A percentile compares a stretch with the other conserved stretches of the same genome.
These are phyloP conservation scores for Cepphus grylle DNA, from an alignment of 2,113 vertebrate genomes.

Conservation along the genomic window DNA sequence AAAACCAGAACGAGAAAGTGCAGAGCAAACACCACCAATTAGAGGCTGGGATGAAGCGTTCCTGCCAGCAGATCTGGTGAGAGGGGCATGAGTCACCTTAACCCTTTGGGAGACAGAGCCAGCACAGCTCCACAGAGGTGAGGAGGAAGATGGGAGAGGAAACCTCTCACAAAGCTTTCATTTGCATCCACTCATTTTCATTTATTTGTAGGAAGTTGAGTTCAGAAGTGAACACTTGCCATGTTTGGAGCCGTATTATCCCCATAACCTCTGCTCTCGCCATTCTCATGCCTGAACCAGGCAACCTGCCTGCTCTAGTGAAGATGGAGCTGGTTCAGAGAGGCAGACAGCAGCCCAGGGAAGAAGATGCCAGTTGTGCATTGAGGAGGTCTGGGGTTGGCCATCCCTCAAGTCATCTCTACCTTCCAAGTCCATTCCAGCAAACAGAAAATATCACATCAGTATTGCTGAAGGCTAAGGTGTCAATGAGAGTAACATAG, in stretches of 20 bases:
- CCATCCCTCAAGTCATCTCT: not conserved
- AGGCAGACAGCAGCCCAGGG: not conserved
- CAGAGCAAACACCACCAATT: conserved; percentile 65
- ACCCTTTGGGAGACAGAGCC: conserved; percentile 19
- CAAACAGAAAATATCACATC: not conserved
- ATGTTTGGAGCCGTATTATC: not conserved
- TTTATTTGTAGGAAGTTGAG: not conserved
- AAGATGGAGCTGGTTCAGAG: not conserved
- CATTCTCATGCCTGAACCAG: not conserved
- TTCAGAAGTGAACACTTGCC: rapidly evolving
- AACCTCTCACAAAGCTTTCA: not conserved
- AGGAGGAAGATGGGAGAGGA: not conserved
- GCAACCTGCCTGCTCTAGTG: not conserved
- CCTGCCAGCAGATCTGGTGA: conserved; percentile 50
- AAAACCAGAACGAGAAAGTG: conserved; percentile 63
- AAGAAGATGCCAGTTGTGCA: not conserved
- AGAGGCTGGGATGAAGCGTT: conserved; percentile 46
- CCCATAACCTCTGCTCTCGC: not conserved
- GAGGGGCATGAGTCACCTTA: conserved; percentile 62
- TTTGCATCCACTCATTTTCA: not conserved
- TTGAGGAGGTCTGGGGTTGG: not conserved
- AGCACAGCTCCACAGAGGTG: not conserved
- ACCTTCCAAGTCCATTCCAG: not conserved
- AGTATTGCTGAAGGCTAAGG: not conserved
- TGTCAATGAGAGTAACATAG: not conserved